Base-by-base conservation (phyloP, 2,113 vertebrate genomes). In the Eublepharis macularius region DNA sequence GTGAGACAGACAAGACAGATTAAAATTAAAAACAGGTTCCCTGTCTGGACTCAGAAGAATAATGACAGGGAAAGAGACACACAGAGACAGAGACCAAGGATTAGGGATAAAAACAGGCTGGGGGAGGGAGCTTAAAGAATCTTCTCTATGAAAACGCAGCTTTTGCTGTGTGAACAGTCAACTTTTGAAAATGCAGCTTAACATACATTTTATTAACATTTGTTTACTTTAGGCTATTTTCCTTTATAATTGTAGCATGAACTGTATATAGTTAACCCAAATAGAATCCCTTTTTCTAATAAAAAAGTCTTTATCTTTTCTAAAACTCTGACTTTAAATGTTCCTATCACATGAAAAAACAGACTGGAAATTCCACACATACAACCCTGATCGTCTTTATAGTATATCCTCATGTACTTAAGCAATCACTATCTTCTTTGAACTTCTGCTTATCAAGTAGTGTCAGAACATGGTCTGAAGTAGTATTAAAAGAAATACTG, bases 21-120 rank as follows among this genome's bases (percentile, higher is more conserved):
- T 88, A 90, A 94, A 94, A 94, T 95, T 93, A 92, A 94, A 94
- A 94, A 17, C 93, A 95, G 90, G 90, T 85, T 93, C 83, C 41
- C 83, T 1, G 9, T 92, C 94, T 95, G 91, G 93, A 92, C 92
- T 68, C 63, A 41, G 76, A 86, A 90, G 49, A 92, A 90, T 80
- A 92, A 90, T 81, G 88, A 76, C 43, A 90, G 83, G 63, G 83
- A 84, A 60, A 89, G 39, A 80, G 81, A 78, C 45, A 68, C 49
- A 32, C 21, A 54, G 0, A 57, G 6, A 34, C 60, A 63, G 39
- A 79, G 26, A 60, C 49, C 72, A 54, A 47, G 34, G n/a, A 80
- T 74, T 79, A 70, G 51, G 51, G 39, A 43, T 74, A 80, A 80
- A 74, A 63, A 73, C 69, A 74, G 34, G 26, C 57, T 47, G n/a